phyloP scores from a whole-genome alignment of 2,113 vertebrate genomes.

The Alligator sinensis region DNA sequence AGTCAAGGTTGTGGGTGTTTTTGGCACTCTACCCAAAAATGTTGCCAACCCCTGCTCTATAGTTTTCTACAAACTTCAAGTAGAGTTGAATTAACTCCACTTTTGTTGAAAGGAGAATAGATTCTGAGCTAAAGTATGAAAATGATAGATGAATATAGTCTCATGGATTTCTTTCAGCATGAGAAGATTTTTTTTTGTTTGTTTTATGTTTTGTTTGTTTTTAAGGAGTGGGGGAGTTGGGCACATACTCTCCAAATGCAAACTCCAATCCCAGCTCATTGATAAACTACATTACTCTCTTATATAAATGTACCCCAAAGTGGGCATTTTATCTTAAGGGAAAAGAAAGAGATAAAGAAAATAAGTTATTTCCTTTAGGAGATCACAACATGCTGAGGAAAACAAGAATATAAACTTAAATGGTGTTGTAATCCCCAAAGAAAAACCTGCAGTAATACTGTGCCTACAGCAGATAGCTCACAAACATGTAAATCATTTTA shows the following conservation, averaged over 20 bases:
- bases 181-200: not conserved
- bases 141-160: not conserved
- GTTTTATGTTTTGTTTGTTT: not conserved
- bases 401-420: constrained; percentile 67
- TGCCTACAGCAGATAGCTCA: constrained; percentile 20
- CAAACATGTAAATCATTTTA: constrained; percentile 54
- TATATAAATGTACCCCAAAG: constrained; percentile 34
- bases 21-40: no score
- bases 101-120: not conserved
- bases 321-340: constrained; percentile 58
- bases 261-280: not conserved
- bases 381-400: constrained; percentile 44
- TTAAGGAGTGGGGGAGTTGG: not conserved
- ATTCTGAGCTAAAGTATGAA: not conserved
- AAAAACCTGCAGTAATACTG: constrained; percentile 30
- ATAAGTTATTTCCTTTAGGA: constrained; percentile 60
- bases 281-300: constrained; percentile 19
- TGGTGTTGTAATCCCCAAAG: constrained; percentile 52
- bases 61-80: not conserved
- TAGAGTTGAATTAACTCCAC: not conserved
- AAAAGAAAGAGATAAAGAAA: constrained; percentile 51
- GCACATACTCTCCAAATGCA: not conserved
- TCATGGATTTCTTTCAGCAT: not conserved
- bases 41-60: not conserved
- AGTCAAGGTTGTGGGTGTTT: no score